Evolutionary conservation across 2,113 vertebrate species (phyloP).

Genomic region (Cyprinodon tularosa): DNA sequence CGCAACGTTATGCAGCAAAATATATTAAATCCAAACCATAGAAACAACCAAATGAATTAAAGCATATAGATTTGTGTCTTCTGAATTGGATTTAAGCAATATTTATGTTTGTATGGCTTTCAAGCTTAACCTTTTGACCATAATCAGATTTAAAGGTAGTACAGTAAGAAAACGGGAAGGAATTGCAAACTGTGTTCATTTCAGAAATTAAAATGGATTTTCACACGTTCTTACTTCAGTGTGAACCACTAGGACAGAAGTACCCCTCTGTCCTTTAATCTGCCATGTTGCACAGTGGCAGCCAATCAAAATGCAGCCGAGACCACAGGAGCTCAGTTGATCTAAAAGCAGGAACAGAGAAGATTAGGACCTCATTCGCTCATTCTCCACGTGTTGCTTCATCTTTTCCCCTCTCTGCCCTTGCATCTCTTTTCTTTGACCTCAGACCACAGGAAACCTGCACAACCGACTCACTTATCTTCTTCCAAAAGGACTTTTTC

Average conservation of each 20-base stretch:
- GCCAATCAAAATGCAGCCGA: constrained; percentile 52
- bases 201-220: constrained; percentile 1
- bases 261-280: constrained; percentile 53
- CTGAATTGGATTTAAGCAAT: too few species aligned
- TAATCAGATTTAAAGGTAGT: background rate
- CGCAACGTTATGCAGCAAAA: too few species aligned
- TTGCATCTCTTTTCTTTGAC: constrained; percentile 20
- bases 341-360: constrained; percentile 47
- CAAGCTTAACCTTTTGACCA: background rate
- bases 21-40: too few species aligned
- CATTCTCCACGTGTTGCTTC: constrained; percentile 39
- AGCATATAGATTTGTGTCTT: too few species aligned
- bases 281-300: constrained; percentile 15
- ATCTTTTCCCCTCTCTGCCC: constrained; percentile 33
- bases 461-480: constrained; percentile 16
- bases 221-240: constrained; percentile 20
- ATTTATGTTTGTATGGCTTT: background rate
- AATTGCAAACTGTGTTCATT: constrained; percentile 4
- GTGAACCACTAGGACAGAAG: constrained; percentile 28
- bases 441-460: constrained; percentile 38
- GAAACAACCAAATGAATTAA: too few species aligned
- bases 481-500: constrained; percentile 44
- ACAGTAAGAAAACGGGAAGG: background rate
- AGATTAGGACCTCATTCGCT: constrained; percentile 70
- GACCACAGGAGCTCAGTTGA: constrained; percentile 48